Evolutionary conservation across 2,797 vertebrate species (phyloP).

Genomic region (Thunnus albacares): DNA sequence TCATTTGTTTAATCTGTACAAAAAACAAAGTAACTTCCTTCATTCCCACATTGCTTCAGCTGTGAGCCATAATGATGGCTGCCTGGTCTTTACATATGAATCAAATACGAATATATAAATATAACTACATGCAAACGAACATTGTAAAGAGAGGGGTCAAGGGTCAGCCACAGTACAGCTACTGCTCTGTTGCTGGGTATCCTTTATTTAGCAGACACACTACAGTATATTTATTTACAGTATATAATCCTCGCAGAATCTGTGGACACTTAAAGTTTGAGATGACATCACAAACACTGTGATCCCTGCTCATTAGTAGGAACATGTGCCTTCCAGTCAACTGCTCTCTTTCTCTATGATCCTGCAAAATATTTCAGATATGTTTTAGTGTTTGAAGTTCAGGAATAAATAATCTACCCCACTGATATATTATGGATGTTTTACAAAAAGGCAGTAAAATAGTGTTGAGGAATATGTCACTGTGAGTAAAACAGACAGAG

Average conservation of each 20-base stretch:
- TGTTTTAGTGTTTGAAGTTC: neutral
- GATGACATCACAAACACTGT: constrained; percentile 1
- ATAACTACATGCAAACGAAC: neutral
- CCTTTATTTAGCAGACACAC: too few relatives aligned
- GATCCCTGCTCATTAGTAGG: neutral
- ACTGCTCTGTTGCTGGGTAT: neutral
- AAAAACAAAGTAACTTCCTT: too few relatives aligned
- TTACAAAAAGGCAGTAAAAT: constrained; percentile 2
- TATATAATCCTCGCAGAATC: neutral
- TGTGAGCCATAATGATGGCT: too few relatives aligned
- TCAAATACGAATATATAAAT: neutral
- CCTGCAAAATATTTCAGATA: neutral
- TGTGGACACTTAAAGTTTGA: constrained; percentile 3
- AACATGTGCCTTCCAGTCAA: neutral
- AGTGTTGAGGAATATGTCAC: constrained; percentile 9
- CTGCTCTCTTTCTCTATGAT: constrained; percentile 8
- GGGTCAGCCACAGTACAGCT: neutral
- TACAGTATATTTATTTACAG: neutral
- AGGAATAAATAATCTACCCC: neutral
- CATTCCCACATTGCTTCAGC: neutral
- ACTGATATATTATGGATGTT: constrained; percentile 14
- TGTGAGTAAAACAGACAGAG: neutral
- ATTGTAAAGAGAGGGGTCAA: neutral
- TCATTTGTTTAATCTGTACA: neutral
- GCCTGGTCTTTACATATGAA: neutral